phyloP scores from a whole-genome alignment of 2,797 vertebrate species.

The Anabas testudineus region DNA sequence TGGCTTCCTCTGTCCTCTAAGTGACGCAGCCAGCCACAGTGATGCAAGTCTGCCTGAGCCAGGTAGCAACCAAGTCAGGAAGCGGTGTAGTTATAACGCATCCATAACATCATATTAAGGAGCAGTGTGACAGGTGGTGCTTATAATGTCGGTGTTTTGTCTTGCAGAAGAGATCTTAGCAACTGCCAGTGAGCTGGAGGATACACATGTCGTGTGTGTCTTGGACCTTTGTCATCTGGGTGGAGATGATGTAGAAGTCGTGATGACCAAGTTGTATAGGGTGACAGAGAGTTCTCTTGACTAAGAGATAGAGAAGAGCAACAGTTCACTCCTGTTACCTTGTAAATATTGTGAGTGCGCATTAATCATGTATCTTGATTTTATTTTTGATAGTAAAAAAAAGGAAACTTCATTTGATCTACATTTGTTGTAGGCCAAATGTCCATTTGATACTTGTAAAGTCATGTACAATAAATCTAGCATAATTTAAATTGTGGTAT shows the following conservation, averaged over 20 bases:
- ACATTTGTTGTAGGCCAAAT: neutral
- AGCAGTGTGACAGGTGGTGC: neutral
- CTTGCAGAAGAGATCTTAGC: conserved; percentile 85
- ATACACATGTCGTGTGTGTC: conserved; percentile 85
- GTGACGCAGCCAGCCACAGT: conserved; percentile 1
- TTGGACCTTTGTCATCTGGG: conserved; percentile 91
- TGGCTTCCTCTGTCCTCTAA: conserved; percentile 77
- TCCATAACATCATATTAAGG: neutral
- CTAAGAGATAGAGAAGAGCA: conserved; percentile 25
- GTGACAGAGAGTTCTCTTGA: conserved; percentile 72
- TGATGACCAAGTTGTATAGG: conserved; percentile 89
- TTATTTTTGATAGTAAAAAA: conserved; percentile 11
- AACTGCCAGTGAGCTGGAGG: conserved; percentile 84
- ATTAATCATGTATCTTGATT: conserved; percentile 22
- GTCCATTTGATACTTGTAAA: conserved; percentile 9
- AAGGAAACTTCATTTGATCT: neutral
- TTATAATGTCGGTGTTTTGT: neutral
- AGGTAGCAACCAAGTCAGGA: conserved; percentile 73
- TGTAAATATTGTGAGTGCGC: neutral
- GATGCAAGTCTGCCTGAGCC: conserved; percentile 69
- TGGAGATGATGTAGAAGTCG: conserved; percentile 86
- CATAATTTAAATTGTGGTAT: neutral
- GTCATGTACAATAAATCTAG: conserved; percentile 24
- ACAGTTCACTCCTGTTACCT: neutral
- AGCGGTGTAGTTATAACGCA: neutral